Evolutionary conservation across 2,888 invertebrate species (phyloP).

Genomic region (Torymus auratus): DNA sequence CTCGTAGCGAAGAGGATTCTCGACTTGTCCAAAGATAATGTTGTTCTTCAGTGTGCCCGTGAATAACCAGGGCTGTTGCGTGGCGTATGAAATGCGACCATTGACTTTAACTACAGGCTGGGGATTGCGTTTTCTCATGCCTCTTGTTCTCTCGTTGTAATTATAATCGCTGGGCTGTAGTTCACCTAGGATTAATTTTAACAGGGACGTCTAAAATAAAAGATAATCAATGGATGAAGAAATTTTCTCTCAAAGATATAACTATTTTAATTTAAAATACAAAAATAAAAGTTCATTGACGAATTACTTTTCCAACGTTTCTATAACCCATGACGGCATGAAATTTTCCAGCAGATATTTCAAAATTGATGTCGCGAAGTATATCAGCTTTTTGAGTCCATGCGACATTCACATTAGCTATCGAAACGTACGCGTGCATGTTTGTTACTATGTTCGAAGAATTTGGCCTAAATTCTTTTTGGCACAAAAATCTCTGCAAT

Average conservation of each 20-base stretch:
- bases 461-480: constrained; percentile 78
- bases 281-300: too few species aligned
- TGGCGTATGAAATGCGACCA: constrained; percentile 85
- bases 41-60: constrained; percentile 88
- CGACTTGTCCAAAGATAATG: constrained; percentile 87
- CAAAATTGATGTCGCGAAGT: too few species aligned
- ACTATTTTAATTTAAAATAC: too few species aligned
- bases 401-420: constrained; percentile 77
- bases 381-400: constrained; percentile 71
- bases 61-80: constrained; percentile 92
- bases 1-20: constrained; percentile 80
- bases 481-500: constrained; percentile 77
- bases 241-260: too few species aligned
- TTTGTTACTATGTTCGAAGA: constrained; percentile 46
- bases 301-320: too few species aligned
- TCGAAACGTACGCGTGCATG: constrained; percentile 71
- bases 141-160: too few species aligned
- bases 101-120: constrained; percentile 81
- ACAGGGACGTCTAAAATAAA: constrained; percentile 79
- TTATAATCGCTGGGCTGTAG: constrained; percentile 77
- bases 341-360: too few species aligned
- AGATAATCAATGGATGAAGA: not conserved
- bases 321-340: too few species aligned
- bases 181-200: constrained; percentile 85
- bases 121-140: too few species aligned